These are phyloP conservation scores for Schizothorax lantsangensis DNA, from an alignment of 2,797 vertebrate species.

Conservation along the genomic window DNA sequence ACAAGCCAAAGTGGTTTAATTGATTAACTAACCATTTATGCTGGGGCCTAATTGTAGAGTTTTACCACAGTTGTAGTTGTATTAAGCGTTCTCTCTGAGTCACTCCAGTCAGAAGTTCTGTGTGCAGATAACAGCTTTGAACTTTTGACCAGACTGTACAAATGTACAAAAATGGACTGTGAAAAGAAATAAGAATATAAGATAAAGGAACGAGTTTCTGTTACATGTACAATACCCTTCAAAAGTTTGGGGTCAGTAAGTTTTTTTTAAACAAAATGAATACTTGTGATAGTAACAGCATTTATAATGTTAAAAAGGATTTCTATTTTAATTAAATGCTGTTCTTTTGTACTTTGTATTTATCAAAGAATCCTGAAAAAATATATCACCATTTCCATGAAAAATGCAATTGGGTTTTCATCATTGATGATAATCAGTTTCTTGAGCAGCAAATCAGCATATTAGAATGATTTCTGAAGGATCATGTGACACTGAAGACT, in stretches of 20 bases:
- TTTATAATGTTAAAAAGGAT: neutral
- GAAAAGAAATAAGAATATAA: neutral
- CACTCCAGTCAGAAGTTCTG: conserved; percentile 17
- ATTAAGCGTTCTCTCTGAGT: conserved; percentile 20
- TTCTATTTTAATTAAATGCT: neutral
- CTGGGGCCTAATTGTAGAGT: conserved; percentile 53
- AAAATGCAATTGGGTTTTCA: neutral
- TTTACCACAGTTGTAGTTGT: conserved; percentile 52
- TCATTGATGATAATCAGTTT: neutral
- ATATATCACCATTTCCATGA: neutral
- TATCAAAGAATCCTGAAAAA: neutral
- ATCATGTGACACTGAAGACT: neutral
- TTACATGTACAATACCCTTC: neutral
- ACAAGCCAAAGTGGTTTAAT: conserved; percentile 58
- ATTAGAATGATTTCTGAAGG: neutral
- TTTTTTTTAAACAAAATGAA: neutral
- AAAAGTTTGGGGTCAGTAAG: neutral
- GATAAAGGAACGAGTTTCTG: neutral
- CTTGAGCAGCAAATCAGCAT: neutral
- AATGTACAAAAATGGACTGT: neutral
- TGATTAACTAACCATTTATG: conserved; percentile 60
- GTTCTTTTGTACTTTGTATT: neutral
- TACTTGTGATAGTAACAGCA: neutral
- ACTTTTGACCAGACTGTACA: conserved; percentile 10
- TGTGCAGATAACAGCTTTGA: conserved; percentile 29